Evolutionary conservation across 2,113 vertebrate genomes (phyloP).

Genomic region (Phalacrocorax brasilianus): DNA sequence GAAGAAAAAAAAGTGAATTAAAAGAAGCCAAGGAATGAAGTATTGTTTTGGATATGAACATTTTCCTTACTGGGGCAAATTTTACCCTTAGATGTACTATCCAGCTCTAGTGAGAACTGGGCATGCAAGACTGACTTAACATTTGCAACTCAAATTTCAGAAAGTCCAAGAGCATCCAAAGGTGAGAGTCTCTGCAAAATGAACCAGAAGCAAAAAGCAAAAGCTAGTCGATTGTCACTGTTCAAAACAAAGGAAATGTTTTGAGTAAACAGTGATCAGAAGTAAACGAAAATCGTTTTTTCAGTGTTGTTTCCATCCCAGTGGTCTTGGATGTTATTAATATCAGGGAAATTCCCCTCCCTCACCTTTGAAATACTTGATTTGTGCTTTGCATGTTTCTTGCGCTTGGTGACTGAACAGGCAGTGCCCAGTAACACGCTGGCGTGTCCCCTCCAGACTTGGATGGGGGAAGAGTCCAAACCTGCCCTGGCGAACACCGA

Average conservation of each 20-base stretch:
- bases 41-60: not conserved
- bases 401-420: rapidly evolving
- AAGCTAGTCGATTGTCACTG: not conserved
- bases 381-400: not conserved
- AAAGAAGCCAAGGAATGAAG: not conserved
- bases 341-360: not conserved
- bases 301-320: not conserved
- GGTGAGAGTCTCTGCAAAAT: not conserved
- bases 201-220: not conserved
- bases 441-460: not conserved
- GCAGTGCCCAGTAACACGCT: not conserved
- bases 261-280: not conserved
- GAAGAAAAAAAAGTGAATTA: not conserved
- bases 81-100: not conserved
- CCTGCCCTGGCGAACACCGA: not conserved
- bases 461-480: too few species aligned
- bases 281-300: not conserved
- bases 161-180: not conserved
- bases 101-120: not conserved
- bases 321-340: too few species aligned
- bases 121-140: not conserved
- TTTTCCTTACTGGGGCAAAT: not conserved
- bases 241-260: not conserved
- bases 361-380: rapidly evolving
- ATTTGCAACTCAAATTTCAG: not conserved